Evolutionary conservation across 2,888 invertebrate genomes (phyloP), one percentile per base, ranked within the genome.

Genomic region (Osmoderma eremita): DNA sequence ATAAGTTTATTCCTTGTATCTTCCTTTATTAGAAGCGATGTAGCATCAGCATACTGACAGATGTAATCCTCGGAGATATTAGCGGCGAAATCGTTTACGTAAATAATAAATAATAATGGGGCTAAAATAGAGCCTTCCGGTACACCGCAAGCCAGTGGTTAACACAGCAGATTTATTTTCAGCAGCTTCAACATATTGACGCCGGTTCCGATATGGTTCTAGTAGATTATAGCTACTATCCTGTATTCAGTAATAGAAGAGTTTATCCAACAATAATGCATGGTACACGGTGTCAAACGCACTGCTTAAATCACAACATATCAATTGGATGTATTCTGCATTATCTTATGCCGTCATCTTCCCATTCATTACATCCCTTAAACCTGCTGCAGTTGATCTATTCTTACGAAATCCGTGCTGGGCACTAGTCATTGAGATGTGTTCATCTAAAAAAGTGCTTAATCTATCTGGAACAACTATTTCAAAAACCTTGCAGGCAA

Each of bases 221-320:
- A 30, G 6, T 30, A 30, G 10, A 5, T 30, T 10, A 42, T 13
- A 42, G 4, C 42, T 12, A 15, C 12, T 42, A 3, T 13, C 42
- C 13, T 13, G 1, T 41, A 41, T 41, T 41, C 12, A 3, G 10
- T 41, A 41, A 12, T 24, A 24, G 4, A 41, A 10, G n/a, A 42
- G n/a, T 17, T 42, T 42, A 42, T 42, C 13, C 13, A 42, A 5
- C 12, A 42, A n/a, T 13, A 42, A 13, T 13, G 1, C 17, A 12
- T 42, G 42, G n/a, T 42, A 12, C 13, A 42, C 42, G 6, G 42
- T 42, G 42, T 42, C 42, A 17, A 42, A 42, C n/a, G 4, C 42
- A 6, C 5, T 1, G 3, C 42, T 42, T 5, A 42, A 17, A n/a
- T 42, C 42, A 12, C 42, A 42, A n/a, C 42, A 42, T 42, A 13